phyloP scores from a whole-genome alignment of 2,797 vertebrate genomes.

The Manis javanica region DNA sequence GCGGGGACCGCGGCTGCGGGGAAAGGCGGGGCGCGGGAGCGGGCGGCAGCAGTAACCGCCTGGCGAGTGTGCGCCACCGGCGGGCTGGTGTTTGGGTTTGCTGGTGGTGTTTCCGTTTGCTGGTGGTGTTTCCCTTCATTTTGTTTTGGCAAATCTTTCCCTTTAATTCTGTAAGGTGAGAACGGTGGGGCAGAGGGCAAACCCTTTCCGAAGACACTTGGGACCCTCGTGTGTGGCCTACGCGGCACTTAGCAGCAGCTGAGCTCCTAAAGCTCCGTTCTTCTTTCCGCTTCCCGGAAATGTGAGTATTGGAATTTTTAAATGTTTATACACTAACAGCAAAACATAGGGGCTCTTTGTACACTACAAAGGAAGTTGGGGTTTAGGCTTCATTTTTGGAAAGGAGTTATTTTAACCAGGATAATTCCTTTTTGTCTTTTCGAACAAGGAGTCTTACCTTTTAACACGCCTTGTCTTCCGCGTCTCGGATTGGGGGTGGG shows the following conservation, averaged over 20 bases:
- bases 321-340: neutral
- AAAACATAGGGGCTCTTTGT: neutral
- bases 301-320: neutral
- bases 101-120: neutral
- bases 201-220: neutral
- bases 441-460: neutral
- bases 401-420: neutral
- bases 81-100: neutral
- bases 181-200: neutral
- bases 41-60: neutral
- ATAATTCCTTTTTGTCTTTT: neutral
- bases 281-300: neutral
- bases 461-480: neutral
- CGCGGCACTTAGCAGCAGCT: neutral
- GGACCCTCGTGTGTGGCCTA: neutral
- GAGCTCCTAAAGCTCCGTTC: neutral
- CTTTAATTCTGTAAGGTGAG: neutral
- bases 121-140: neutral
- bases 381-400: neutral
- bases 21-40: no score
- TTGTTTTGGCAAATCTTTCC: neutral
- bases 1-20: neutral
- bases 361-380: neutral
- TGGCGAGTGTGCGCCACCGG: neutral
- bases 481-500: neutral